Conservation (phyloP, 2,113 vertebrate species). For the Columbina picui region DNA sequence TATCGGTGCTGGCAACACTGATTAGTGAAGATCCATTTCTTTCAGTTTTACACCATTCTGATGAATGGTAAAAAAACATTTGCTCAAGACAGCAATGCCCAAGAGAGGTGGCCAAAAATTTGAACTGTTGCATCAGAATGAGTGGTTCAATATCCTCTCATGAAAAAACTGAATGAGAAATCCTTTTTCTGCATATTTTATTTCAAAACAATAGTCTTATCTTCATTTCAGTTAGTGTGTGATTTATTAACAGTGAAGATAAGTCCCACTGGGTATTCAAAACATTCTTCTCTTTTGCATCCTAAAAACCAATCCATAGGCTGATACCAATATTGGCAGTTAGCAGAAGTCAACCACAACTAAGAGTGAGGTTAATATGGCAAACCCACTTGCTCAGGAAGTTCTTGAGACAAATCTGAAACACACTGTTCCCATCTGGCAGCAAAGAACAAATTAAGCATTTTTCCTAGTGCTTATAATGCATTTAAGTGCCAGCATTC, state of each 20-base stretch:
- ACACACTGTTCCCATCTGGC: constrained; percentile 2
- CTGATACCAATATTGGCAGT: background rate
- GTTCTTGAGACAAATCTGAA: constrained; percentile 49
- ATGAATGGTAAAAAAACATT: background rate
- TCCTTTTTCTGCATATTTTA: background rate
- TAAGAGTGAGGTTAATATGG: background rate
- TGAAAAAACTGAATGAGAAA: background rate
- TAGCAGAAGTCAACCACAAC: constrained; percentile 10
- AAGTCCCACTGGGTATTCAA: background rate
- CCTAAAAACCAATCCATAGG: background rate
- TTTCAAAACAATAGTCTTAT: background rate
- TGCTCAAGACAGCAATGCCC: background rate
- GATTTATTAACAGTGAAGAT: background rate
- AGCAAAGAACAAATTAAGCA: background rate
- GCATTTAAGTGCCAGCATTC: constrained; percentile 17
- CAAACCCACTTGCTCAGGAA: constrained; percentile 36
- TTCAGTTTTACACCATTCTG: background rate
- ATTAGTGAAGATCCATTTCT: background rate
- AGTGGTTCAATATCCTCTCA: background rate
- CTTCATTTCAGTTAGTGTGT: background rate
- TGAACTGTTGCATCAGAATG: background rate
- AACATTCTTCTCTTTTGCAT: background rate
- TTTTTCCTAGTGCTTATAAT: constrained; percentile 46
- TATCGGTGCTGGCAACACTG: background rate
- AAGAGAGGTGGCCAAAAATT: background rate